Percentiles rank a stretch among this genome's conserved stretches.
phyloP scores from a whole-genome alignment of 1,140 invertebrate genomes.

The Hylyphantes graminicola region DNA sequence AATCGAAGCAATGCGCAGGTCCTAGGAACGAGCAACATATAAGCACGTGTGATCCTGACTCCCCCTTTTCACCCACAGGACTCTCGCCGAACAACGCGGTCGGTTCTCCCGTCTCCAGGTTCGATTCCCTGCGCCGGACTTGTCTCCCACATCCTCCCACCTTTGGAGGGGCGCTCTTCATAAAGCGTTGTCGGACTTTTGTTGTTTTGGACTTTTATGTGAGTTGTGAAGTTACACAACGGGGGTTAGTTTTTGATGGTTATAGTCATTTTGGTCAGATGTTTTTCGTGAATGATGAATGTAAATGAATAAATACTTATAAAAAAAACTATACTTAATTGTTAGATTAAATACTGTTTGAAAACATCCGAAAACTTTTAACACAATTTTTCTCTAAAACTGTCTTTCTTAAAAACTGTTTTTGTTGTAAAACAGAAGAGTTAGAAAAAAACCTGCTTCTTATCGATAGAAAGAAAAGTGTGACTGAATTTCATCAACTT shows the following conservation, averaged over 20 bases:
- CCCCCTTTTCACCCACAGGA: conserved; percentile 44
- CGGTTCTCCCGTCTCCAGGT: conserved; percentile 9
- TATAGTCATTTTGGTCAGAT: background rate
- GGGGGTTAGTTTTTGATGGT: background rate
- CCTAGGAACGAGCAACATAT: conserved; percentile 38
- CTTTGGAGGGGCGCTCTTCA: conserved; percentile 7
- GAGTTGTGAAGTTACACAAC: background rate
- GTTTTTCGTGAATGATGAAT: too few species aligned
- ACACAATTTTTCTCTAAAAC: too few species aligned
- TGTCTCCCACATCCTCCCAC: conserved; percentile 2
- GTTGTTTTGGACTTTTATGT: background rate
- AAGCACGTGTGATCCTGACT: conserved; percentile 48
- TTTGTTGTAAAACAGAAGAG: too few species aligned
- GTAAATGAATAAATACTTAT: too few species aligned
- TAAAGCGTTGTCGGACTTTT: background rate
- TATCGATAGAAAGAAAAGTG: too few species aligned
- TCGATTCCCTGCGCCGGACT: background rate
- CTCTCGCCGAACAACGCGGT: conserved; percentile 33
- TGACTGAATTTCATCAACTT: too few species aligned
- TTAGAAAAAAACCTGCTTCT: too few species aligned
- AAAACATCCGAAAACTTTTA: too few species aligned
- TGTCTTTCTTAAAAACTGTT: too few species aligned
- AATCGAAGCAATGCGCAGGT: conserved; percentile 34
- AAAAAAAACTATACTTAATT: too few species aligned
- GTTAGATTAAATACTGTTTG: too few species aligned